Evolutionary conservation across 1,140 invertebrate genomes (phyloP).

Genomic region (Idris sp.): DNA sequence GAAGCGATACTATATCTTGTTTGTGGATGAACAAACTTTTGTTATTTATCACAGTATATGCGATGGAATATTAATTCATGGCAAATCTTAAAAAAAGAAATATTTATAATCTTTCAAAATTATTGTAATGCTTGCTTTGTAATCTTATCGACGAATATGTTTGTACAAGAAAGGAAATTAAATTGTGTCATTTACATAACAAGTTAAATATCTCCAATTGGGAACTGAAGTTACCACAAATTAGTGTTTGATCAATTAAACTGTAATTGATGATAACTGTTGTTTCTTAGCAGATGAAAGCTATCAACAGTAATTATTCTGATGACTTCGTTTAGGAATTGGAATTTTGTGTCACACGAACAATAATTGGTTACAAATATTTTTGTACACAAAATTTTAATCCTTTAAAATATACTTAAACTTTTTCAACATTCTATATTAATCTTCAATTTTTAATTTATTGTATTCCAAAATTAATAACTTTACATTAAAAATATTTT

Average conservation of each 20-base stretch:
- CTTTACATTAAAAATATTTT: no score
- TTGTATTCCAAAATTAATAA: no score
- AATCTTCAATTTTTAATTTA: no score
- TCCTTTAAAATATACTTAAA: no score
- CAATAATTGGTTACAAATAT: no score
- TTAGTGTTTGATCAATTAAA: constrained; percentile 56
- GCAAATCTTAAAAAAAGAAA: no score
- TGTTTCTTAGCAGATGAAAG: constrained; percentile 44
- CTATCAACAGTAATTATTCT: constrained; percentile 55
- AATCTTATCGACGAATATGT: background rate
- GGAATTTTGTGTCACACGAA: constrained; percentile 51
- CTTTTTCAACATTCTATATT: no score
- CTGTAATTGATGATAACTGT: constrained; percentile 49
- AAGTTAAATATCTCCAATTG: constrained; percentile 41
- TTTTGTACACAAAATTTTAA: no score
- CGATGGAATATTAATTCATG: no score
- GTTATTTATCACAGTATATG: constrained; percentile 29
- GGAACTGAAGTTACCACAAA: constrained; percentile 49
- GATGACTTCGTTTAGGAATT: constrained; percentile 55
- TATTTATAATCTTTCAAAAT: no score
- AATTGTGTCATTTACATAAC: constrained; percentile 47
- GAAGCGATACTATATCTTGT: constrained; percentile 44
- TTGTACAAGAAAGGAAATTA: constrained; percentile 28
- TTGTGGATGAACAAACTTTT: constrained; percentile 33
- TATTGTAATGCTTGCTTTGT: no score